These are phyloP conservation scores for Scopus umbretta DNA, from an alignment of 2,113 vertebrate species.

Conservation along the genomic window DNA sequence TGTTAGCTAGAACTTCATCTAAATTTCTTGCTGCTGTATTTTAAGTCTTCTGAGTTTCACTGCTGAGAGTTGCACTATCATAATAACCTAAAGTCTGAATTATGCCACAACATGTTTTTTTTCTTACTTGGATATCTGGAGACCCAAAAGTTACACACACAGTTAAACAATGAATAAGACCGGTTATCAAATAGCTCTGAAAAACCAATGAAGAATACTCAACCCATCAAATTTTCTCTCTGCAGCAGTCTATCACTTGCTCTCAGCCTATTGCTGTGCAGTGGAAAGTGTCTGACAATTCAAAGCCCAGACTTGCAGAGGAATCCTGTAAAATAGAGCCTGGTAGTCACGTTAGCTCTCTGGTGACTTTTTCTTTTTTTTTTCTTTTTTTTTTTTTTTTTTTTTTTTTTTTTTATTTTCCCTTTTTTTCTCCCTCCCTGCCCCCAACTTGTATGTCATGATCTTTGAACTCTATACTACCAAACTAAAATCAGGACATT, in stretches of 20 bases:
- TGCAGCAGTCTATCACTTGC: background rate
- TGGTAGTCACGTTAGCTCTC: fast-evolving
- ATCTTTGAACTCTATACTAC: background rate
- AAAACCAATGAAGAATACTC: background rate
- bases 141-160: background rate
- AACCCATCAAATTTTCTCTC: background rate
- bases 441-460: fast-evolving
- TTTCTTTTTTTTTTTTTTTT: background rate
- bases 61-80: background rate
- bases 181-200: background rate
- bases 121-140: background rate
- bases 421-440: fast-evolving
- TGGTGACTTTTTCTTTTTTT: background rate
- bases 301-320: background rate
- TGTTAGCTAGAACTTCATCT: background rate
- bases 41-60: background rate
- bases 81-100: background rate
- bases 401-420: background rate
- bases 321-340: background rate
- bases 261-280: background rate
- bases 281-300: background rate
- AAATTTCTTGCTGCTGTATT: background rate
- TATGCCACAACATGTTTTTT: background rate
- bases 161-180: background rate
- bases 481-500: background rate